phyloP scores from a whole-genome alignment of 2,113 vertebrate genomes.

The Megaceryle maxima region DNA sequence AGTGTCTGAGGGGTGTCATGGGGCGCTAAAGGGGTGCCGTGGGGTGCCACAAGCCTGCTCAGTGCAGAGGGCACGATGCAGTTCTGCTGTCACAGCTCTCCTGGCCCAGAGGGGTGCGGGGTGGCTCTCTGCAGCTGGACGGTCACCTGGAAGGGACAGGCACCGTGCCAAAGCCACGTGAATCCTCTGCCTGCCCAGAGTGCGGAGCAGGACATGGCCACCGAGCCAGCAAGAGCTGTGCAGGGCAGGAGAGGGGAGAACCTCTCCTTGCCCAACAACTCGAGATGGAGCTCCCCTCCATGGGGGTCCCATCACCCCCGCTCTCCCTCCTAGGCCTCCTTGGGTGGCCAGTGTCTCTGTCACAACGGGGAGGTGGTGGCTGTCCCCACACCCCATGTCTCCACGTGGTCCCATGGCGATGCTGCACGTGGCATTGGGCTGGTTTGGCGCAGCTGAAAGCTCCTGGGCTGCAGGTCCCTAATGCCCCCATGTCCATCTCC shows the following conservation, averaged over 20 bases:
- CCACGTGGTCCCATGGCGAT: rapidly evolving
- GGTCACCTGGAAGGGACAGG: background rate
- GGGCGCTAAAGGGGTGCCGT: background rate
- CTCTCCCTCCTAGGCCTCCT: background rate
- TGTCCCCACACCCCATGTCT: background rate
- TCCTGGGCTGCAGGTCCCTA: background rate
- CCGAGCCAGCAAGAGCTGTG: background rate
- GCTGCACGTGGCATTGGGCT: rapidly evolving
- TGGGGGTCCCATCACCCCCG: rapidly evolving
- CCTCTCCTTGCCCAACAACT: background rate
- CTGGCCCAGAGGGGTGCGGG: background rate
- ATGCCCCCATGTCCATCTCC: background rate
- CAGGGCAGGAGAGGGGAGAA: background rate
- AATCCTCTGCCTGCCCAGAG: background rate
- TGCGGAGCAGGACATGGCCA: background rate
- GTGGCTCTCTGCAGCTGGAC: background rate
- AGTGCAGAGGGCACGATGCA: background rate
- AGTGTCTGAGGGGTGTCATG: background rate
- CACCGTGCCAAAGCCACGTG: background rate
- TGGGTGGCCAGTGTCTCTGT: background rate
- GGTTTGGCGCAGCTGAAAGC: background rate
- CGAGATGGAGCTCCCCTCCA: rapidly evolving
- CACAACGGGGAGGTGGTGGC: background rate
- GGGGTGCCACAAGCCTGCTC: background rate
- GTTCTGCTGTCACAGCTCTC: background rate